These are phyloP conservation scores for Semaprochilodus insignis DNA, from an alignment of 2,797 vertebrate species.

Conservation along the genomic window DNA sequence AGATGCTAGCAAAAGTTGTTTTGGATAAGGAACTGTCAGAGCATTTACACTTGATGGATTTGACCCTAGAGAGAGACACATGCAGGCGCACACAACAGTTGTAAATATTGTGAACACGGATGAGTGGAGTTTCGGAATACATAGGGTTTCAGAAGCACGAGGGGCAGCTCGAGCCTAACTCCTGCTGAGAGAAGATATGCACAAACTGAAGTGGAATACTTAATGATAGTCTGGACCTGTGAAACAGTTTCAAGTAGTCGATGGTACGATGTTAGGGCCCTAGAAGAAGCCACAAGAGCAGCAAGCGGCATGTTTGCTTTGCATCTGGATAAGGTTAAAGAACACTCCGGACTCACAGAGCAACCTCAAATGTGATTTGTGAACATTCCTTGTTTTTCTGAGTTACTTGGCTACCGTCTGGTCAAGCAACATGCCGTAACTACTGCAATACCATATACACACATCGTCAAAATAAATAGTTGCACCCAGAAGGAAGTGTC, in stretches of 20 bases:
- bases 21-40: neutral
- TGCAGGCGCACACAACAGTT: neutral
- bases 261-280: neutral
- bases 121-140: neutral
- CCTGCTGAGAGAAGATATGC: neutral
- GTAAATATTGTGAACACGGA: neutral
- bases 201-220: neutral
- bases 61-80: neutral
- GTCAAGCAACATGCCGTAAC: neutral
- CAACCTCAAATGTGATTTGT: neutral
- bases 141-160: neutral
- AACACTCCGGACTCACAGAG: neutral
- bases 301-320: neutral
- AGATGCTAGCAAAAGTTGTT: neutral
- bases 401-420: neutral
- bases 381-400: neutral
- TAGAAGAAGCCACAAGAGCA: neutral
- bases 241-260: neutral
- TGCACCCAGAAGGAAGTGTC: too few relatives aligned
- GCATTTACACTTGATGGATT: neutral
- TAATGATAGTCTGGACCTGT: neutral
- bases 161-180: neutral
- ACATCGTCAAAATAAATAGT: too few relatives aligned
- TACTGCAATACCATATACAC: too few relatives aligned
- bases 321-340: neutral